A percentile compares a stretch with the other conserved stretches of the same genome.
phyloP scores from a whole-genome alignment of 2,797 vertebrate species.

The Psittacula derbiana region DNA sequence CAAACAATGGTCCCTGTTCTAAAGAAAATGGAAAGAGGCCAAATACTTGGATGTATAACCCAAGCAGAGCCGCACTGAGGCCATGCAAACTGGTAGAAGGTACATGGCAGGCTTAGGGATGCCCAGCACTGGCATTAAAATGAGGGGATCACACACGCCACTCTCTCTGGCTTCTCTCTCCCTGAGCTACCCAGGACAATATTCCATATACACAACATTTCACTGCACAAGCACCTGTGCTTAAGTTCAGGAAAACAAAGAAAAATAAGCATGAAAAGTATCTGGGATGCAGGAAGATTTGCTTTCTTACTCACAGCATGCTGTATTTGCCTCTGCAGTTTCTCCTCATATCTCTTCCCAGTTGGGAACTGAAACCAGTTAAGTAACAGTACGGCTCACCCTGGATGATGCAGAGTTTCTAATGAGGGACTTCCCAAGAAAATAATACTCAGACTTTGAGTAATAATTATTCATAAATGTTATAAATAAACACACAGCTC shows the following conservation, averaged over 20 bases:
- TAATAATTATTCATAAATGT: conserved; percentile 56
- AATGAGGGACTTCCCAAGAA: conserved; percentile 75
- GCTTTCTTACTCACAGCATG: background rate
- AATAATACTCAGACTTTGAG: conserved; percentile 56
- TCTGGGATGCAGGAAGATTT: conserved; percentile 1
- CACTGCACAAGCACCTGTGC: background rate
- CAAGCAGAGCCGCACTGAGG: background rate
- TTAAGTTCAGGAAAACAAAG: background rate
- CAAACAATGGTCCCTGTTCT: conserved; percentile 36
- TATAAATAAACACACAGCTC: conserved; percentile 58
- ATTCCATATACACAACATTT: accelerated
- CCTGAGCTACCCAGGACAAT: background rate
- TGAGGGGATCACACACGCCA: background rate
- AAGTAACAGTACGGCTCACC: conserved; percentile 51
- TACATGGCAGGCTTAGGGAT: background rate
- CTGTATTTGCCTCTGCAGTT: background rate
- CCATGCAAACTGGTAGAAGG: background rate
- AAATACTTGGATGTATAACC: background rate
- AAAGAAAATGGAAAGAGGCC: conserved; percentile 1
- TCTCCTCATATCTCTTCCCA: background rate
- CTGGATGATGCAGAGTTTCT: conserved; percentile 65
- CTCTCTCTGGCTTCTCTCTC: background rate
- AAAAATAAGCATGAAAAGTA: background rate
- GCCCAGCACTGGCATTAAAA: background rate
- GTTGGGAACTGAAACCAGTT: conserved; percentile 56